phyloP scores from a whole-genome alignment of 1,140 invertebrate species.

The Pomphorhynchus laevis region DNA sequence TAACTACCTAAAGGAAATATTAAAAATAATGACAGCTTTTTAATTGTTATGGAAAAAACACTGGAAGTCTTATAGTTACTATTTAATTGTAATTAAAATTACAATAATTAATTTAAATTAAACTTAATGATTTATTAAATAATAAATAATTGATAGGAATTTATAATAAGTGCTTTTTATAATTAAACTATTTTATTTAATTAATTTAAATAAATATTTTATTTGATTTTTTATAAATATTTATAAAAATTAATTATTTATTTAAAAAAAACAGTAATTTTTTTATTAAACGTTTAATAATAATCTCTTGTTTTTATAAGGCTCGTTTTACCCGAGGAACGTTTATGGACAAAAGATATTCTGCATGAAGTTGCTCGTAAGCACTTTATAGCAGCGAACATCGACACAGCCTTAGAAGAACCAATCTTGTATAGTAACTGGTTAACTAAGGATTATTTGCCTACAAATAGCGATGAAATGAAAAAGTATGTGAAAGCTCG shows the following conservation, averaged over 20 bases:
- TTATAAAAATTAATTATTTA: background rate
- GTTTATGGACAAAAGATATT: slow-evolving; percentile 87
- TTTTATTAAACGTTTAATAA: background rate
- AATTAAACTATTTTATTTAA: too few relatives aligned
- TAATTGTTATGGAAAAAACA: too few relatives aligned
- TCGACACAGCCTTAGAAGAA: slow-evolving; percentile 40
- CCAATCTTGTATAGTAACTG: slow-evolving; percentile 94
- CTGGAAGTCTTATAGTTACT: too few relatives aligned
- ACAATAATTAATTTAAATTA: too few relatives aligned
- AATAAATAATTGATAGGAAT: too few relatives aligned
- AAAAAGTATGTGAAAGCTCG: slow-evolving; percentile 78
- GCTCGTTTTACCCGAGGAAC: slow-evolving; percentile 61
- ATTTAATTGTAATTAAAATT: too few relatives aligned
- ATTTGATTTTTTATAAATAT: background rate
- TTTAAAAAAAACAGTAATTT: background rate
- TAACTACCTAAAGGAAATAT: too few relatives aligned
- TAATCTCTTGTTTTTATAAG: slow-evolving; percentile 17
- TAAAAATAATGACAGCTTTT: too few relatives aligned
- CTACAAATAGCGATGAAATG: slow-evolving; percentile 65
- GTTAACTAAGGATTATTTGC: slow-evolving; percentile 85
- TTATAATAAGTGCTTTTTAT: too few relatives aligned
- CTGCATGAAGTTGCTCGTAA: slow-evolving; percentile 64
- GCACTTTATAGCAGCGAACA: slow-evolving; percentile 65
- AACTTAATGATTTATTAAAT: too few relatives aligned
- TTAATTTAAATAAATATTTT: too few relatives aligned